These are phyloP conservation scores for Nothoprocta perdicaria DNA, from an alignment of 2,113 vertebrate species.

Conservation along the genomic window DNA sequence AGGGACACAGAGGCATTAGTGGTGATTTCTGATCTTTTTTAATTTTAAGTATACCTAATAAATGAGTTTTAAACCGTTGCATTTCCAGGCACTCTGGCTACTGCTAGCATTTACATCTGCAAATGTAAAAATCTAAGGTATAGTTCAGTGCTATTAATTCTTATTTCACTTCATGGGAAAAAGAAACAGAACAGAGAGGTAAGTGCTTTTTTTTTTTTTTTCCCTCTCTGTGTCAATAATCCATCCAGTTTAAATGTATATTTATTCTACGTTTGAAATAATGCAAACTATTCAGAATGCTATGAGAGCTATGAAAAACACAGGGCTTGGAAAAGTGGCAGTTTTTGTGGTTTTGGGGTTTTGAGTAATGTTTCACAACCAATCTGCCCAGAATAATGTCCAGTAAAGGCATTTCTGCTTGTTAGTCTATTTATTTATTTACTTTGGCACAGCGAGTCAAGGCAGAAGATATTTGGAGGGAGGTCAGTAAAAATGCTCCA, in stretches of 20 bases:
- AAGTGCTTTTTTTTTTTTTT: neutral
- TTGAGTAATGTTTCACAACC: conserved; percentile 84
- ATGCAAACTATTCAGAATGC: conserved; percentile 74
- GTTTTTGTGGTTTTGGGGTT: conserved; percentile 85
- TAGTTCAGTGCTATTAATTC: neutral
- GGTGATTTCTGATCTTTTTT: neutral
- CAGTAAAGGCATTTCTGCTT: conserved; percentile 72
- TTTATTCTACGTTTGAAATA: conserved; percentile 67
- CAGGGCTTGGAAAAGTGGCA: conserved; percentile 80
- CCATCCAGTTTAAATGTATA: conserved; percentile 54
- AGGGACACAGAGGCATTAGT: neutral
- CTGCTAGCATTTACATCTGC: neutral
- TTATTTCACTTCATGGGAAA: conserved; percentile 40
- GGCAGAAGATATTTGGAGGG: conserved; percentile 9
- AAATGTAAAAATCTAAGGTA: neutral
- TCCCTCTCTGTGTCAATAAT: conserved; percentile 24
- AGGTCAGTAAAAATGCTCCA: conserved; percentile 38
- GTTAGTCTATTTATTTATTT: conserved; percentile 72
- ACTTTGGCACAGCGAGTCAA: conserved; percentile 15
- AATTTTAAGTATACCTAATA: neutral
- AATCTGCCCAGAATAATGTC: conserved; percentile 80
- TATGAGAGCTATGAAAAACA: conserved; percentile 78
- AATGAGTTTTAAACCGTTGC: neutral
- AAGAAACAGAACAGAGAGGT: conserved; percentile 29
- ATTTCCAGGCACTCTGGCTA: neutral